phyloP scores from a whole-genome alignment of 2,888 invertebrate genomes.

The Mechanitis mazaeus region DNA sequence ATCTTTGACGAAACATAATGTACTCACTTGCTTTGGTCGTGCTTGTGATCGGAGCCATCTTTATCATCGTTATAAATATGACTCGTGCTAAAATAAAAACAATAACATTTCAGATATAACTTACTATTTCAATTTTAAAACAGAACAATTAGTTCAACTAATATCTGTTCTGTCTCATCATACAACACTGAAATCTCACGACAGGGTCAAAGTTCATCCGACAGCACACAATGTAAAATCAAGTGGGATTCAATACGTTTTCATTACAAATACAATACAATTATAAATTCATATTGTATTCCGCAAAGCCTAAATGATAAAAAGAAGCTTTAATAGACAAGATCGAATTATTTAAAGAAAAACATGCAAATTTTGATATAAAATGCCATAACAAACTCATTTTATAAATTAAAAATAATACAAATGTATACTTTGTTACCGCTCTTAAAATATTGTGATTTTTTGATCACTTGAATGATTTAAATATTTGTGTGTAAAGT shows the following conservation, averaged over 20 bases:
- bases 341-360: slow-evolving; percentile 35
- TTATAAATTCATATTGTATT: slow-evolving; percentile 17
- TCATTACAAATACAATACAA: neutral
- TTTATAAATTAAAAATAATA: slow-evolving; percentile 1
- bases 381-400: slow-evolving; percentile 16
- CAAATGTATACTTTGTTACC: slow-evolving; percentile 2
- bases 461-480: no score
- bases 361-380: slow-evolving; percentile 34
- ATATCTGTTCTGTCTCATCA: slow-evolving; percentile 44
- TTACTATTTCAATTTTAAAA: slow-evolving; percentile 23
- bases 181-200: slow-evolving; percentile 30
- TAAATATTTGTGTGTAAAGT: neutral
- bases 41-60: slow-evolving; percentile 72
- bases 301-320: slow-evolving; percentile 72
- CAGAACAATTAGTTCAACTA: slow-evolving; percentile 18
- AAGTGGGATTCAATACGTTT: slow-evolving; percentile 9
- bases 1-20: neutral
- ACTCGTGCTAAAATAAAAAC: slow-evolving; percentile 59
- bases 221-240: slow-evolving; percentile 33
- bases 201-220: slow-evolving; percentile 60
- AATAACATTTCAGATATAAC: slow-evolving; percentile 17
- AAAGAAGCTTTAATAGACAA: slow-evolving; percentile 54
- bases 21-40: slow-evolving; percentile 74
- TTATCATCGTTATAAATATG: slow-evolving; percentile 69
- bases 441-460: neutral